phyloP scores from a whole-genome alignment of 2,888 invertebrate genomes.

The Prosapia bicincta region DNA sequence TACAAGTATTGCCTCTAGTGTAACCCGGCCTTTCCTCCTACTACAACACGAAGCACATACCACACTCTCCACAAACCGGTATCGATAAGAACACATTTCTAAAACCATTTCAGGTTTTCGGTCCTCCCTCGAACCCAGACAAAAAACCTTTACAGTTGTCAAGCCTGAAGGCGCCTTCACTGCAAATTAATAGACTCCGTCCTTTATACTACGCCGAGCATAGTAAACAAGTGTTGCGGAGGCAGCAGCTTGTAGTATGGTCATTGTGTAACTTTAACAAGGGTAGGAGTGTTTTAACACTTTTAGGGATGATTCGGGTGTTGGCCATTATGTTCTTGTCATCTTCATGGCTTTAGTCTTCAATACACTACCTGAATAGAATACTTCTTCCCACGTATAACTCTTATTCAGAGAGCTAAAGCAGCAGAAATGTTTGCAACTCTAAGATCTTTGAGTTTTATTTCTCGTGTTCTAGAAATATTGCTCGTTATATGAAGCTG shows the following conservation, averaged over 20 bases:
- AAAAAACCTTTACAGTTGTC: neutral
- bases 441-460: too few species aligned
- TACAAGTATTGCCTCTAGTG: too few species aligned
- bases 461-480: too few species aligned
- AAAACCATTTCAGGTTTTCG: constrained; percentile 2
- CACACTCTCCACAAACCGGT: constrained; percentile 2
- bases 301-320: too few species aligned
- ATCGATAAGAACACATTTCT: neutral
- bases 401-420: too few species aligned
- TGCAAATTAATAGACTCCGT: neutral
- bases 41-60: neutral
- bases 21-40: neutral
- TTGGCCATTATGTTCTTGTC: too few species aligned
- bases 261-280: neutral
- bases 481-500: too few species aligned
- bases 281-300: neutral
- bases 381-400: too few species aligned
- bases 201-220: neutral
- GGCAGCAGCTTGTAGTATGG: too few species aligned
- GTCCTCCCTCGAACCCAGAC: neutral
- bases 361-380: too few species aligned
- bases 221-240: neutral
- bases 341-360: too few species aligned
- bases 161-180: neutral
- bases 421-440: too few species aligned